These are phyloP conservation scores for Urophycis tenuis DNA, from an alignment of 2,797 vertebrate genomes.

Conservation along the genomic window DNA sequence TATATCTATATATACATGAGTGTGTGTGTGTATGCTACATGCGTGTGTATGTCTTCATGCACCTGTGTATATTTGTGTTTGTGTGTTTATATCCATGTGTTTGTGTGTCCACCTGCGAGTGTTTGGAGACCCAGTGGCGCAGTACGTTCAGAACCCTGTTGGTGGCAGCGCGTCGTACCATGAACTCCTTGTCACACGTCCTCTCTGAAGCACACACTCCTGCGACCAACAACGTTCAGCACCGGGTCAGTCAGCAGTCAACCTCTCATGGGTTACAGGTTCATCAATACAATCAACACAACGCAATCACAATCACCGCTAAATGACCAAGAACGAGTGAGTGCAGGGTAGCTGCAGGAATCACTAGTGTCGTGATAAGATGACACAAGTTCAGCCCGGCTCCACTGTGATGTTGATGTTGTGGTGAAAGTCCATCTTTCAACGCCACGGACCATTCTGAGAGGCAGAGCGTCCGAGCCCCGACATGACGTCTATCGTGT, in stretches of 20 bases:
- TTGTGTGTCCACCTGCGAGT: constrained; percentile 81
- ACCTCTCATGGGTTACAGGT: neutral
- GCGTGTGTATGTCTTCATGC: neutral
- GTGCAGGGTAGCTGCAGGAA: neutral
- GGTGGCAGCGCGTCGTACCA: constrained; percentile 90
- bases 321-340: neutral
- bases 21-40: neutral
- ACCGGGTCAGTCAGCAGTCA: neutral
- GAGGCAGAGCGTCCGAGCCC: too few relatives aligned
- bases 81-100: neutral
- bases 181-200: constrained; percentile 90
- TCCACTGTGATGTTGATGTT: too few relatives aligned
- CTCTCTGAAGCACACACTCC: constrained; percentile 83
- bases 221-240: constrained; percentile 37
- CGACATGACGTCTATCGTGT: too few relatives aligned
- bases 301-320: too few relatives aligned
- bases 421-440: too few relatives aligned
- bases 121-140: constrained; percentile 97
- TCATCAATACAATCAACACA: neutral
- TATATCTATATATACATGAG: neutral
- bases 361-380: neutral
- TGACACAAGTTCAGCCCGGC: too few relatives aligned
- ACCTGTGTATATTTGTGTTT: neutral
- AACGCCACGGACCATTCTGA: too few relatives aligned
- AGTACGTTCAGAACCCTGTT: constrained; percentile 94